Conservation (phyloP, 1,140 invertebrate species). For the Stegodyphus mimosarum region DNA sequence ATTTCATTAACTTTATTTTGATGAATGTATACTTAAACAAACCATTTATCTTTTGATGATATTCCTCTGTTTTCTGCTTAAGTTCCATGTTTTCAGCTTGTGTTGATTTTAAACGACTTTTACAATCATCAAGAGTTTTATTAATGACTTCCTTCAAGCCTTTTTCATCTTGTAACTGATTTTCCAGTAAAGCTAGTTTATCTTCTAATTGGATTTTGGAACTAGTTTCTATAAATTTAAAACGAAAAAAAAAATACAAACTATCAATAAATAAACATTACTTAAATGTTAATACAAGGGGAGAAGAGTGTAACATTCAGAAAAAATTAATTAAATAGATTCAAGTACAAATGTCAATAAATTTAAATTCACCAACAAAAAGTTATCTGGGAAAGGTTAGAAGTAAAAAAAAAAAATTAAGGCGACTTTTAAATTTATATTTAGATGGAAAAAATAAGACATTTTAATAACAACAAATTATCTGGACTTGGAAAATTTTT, state of each 20-base stretch:
- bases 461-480: too few species aligned
- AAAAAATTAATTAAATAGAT: background rate
- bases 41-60: constrained; percentile 24
- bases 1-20: too few species aligned
- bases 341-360: too few species aligned
- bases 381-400: too few species aligned
- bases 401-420: too few species aligned
- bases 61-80: constrained; percentile 14
- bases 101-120: constrained; percentile 1
- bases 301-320: background rate
- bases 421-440: too few species aligned
- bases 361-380: too few species aligned
- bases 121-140: constrained; percentile 31
- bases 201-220: constrained; percentile 19
- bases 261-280: background rate
- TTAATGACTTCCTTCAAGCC: constrained; percentile 7
- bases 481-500: too few species aligned
- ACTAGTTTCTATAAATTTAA: constrained; percentile 5
- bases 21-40: background rate
- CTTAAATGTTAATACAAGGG: background rate
- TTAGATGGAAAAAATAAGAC: too few species aligned
- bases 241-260: background rate
- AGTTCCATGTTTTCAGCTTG: constrained; percentile 24
- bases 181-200: constrained; percentile 8
- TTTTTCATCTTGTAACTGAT: constrained; percentile 33